Conservation (phyloP, 2,113 vertebrate genomes). For the Chionomys nivalis region DNA sequence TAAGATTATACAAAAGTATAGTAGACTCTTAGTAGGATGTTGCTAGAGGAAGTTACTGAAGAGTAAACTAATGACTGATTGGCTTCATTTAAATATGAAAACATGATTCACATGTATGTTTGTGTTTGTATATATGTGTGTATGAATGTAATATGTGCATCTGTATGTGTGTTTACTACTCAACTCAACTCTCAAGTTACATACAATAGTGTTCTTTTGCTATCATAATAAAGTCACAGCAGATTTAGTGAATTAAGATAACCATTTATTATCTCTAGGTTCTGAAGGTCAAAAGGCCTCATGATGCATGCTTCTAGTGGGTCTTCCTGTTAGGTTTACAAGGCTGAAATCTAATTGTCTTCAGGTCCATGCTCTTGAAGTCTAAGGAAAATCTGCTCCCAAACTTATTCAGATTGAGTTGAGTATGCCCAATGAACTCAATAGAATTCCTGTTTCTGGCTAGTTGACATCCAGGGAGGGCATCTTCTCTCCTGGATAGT, state of each 20-base stretch:
- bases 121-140: not conserved
- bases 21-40: conserved; percentile 19
- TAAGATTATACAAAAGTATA: conserved; percentile 65
- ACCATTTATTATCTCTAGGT: not conserved
- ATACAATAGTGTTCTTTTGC: not conserved
- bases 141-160: not conserved
- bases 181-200: not conserved
- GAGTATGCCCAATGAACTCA: not conserved
- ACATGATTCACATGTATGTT: too few species aligned
- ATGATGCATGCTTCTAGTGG: not conserved
- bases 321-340: not conserved
- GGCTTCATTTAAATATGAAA: conserved; percentile 5
- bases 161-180: not conserved
- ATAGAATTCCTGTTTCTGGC: fast-evolving
- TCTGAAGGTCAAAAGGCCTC: not conserved
- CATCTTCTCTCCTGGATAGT: not conserved
- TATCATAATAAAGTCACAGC: not conserved
- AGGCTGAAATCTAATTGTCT: not conserved
- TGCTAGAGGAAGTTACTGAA: conserved; percentile 36
- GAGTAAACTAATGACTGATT: not conserved
- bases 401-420: too few species aligned
- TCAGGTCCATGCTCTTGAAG: not conserved
- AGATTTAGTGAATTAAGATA: not conserved
- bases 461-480: not conserved
- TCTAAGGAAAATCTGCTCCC: too few species aligned